Conservation (phyloP, 2,113 vertebrate genomes). For the Circaetus gallicus region DNA sequence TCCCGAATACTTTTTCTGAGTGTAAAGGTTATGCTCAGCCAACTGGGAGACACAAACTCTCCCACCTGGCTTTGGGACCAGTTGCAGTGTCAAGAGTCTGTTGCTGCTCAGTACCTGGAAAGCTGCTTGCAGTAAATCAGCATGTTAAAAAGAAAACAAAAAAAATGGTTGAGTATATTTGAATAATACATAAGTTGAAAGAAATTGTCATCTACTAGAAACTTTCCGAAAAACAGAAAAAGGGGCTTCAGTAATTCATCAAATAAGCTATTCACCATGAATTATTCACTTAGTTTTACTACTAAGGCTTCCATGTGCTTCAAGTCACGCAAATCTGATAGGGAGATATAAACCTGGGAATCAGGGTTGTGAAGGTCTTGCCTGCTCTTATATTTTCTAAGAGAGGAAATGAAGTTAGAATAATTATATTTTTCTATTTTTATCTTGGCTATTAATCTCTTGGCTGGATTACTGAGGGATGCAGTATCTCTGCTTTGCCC, state of each 20-base stretch:
- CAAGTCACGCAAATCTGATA: slow-evolving; percentile 15
- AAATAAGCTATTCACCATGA: slow-evolving; percentile 6
- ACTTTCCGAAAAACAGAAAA: background rate
- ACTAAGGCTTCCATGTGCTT: slow-evolving; percentile 15
- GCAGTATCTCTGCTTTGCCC: background rate
- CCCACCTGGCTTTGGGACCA: background rate
- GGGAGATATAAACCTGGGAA: slow-evolving; percentile 34
- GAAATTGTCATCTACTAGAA: slow-evolving; percentile 11
- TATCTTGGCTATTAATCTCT: slow-evolving; percentile 52
- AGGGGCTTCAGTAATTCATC: slow-evolving; percentile 8
- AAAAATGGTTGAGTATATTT: background rate
- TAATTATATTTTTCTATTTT: slow-evolving; percentile 59
- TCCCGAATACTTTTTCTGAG: background rate
- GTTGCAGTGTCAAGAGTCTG: background rate
- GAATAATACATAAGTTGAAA: slow-evolving; percentile 6
- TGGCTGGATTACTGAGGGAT: slow-evolving; percentile 40
- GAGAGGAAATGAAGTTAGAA: slow-evolving; percentile 41
- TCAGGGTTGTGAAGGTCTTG: slow-evolving; percentile 24
- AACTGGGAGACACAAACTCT: background rate
- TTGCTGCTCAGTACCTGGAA: background rate
- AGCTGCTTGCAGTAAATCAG: background rate
- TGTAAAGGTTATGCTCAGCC: background rate
- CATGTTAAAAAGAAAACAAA: background rate
- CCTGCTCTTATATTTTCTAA: slow-evolving; percentile 7
- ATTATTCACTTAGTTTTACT: slow-evolving; percentile 58